Base-by-base conservation (phyloP, 2,888 invertebrate species). In the Drosophila affinis region DNA sequence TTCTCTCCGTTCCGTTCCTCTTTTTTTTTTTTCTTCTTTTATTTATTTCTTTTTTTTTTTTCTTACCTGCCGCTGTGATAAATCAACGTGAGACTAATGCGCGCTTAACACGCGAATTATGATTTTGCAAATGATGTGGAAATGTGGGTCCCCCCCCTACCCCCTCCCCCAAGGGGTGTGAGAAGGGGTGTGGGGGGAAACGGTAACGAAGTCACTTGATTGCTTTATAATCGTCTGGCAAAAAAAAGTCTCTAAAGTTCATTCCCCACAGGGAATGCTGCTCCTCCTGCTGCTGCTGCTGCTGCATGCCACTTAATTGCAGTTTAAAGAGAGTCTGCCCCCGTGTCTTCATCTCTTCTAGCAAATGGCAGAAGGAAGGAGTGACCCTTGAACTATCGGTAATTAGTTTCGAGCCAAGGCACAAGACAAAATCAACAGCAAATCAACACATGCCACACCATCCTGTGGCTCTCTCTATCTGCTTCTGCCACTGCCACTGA, bases 71-170 rank as follows among this genome's bases (percentile, higher is more conserved):
- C 86, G 87, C 88, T 88, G 87, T 83, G 88, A 89, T 86, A 88
- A 87, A 89, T 88, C 90, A 90, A 90, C 90, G 90, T 88, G 90
- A 90, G 90, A 87, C 90, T 89, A 89, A 89, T 89, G 89, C 89
- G 82, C 81, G 80, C 87, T 89, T 89, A 89, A 80, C 89, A 89
- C 90, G 89, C 89, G 89, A 89, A 90, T 89, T 89, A 89, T 90
- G 89, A 89, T 89, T 90, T 88, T 90, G 85, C 78, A 78, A 88
- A 84, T 87, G 84, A 77, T 81, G 88, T 74, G 81, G 76, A 77
- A 54, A 46, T 47, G 48, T 24, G 12, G 47, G 68, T 58, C 29
- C 24, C 5, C 24, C 24, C 24, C 0, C n/a, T n/a, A n/a, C n/a
- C 18, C 18, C 2, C 4, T 3, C 21, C 21, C 2, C 53, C 53